These are phyloP conservation scores for Helicoverpa assulta DNA, from an alignment of 2,888 invertebrate species.

Conservation along the genomic window DNA sequence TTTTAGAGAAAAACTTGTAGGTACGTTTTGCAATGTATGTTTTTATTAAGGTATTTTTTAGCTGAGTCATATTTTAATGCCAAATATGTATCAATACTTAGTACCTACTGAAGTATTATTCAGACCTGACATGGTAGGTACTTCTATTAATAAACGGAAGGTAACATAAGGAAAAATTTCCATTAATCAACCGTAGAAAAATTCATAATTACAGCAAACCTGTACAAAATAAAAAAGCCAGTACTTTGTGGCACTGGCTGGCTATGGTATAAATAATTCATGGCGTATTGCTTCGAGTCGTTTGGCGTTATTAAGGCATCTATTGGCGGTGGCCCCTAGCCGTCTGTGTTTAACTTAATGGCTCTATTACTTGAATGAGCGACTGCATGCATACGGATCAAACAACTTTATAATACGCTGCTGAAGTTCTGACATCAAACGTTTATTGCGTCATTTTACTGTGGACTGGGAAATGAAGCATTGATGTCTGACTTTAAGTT, in stretches of 20 bases:
- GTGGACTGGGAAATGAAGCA: not conserved
- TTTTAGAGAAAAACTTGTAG: conserved; percentile 15
- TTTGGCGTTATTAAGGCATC: conserved; percentile 72
- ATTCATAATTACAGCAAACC: conserved; percentile 26
- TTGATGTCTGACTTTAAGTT: not conserved
- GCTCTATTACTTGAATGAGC: conserved; percentile 81
- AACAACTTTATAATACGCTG: conserved; percentile 66
- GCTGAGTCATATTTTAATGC: too few species aligned
- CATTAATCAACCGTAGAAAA: conserved; percentile 16
- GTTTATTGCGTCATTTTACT: conserved; percentile 33
- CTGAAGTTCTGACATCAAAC: conserved; percentile 45
- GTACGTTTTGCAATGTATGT: conserved; percentile 22
- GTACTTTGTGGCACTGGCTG: conserved; percentile 43
- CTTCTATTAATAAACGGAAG: not conserved
- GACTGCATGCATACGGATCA: conserved; percentile 70
- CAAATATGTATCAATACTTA: not conserved
- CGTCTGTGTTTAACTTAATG: conserved; percentile 78
- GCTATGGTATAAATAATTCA: conserved; percentile 71
- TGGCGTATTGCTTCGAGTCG: conserved; percentile 68
- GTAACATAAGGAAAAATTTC: not conserved
- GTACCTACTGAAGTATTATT: too few species aligned
- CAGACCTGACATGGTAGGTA: not conserved
- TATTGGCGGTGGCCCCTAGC: conserved; percentile 71
- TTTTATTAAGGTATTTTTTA: too few species aligned
- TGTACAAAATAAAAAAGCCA: conserved; percentile 45